Base-by-base conservation (phyloP, 2,113 vertebrate species). In the Antennarius striatus region DNA sequence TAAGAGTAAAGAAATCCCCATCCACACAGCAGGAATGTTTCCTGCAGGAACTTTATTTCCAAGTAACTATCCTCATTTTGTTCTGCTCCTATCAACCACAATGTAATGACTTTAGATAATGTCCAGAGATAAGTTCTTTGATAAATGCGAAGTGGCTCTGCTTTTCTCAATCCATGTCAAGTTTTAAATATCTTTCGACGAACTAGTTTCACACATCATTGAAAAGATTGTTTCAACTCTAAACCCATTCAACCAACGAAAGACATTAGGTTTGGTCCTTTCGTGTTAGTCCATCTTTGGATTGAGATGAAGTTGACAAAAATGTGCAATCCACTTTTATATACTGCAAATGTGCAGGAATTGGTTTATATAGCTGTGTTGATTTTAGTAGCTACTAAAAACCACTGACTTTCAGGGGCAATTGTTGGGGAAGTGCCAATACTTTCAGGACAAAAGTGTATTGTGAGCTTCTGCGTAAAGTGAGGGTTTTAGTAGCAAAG, bases 401-500 rank as follows among this genome's bases (percentile, higher is more conserved):
- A 71, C 47, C 56, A 46, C 56, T 77, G 40, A 50, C 43, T 73
- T 70, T 69, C 28, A 59, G 45, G 30, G 56, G 56, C 72, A 65
- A 77, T 68, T 71, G 62, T 59, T 53, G 54, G 45, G 13, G 57
- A 67, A 63, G 54, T 61, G 72, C 74, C 56, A 73, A 30, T 46
- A 60, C 46, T 63, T 73, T 50, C 54, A 50, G 76, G 88, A 95
- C 92, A 92, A 91, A 92, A 83, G 88, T 53, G 66, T 13, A 92
- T 92, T 94, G 92, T 91, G 82, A 78, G 28, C 65, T 54, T 28
- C 75, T 76, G 45, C 0, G 52, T 71, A 71, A 75, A 86, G 79
- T 80, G 63, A 87, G 60, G 40, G 57, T 79, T 80, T 76, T 49
- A 40, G 65, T 36, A 14, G 56, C 64, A 52, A 54, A 36, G 32